Conservation (phyloP, 1,140 invertebrate genomes). For the Tetragnatha versicolor region DNA sequence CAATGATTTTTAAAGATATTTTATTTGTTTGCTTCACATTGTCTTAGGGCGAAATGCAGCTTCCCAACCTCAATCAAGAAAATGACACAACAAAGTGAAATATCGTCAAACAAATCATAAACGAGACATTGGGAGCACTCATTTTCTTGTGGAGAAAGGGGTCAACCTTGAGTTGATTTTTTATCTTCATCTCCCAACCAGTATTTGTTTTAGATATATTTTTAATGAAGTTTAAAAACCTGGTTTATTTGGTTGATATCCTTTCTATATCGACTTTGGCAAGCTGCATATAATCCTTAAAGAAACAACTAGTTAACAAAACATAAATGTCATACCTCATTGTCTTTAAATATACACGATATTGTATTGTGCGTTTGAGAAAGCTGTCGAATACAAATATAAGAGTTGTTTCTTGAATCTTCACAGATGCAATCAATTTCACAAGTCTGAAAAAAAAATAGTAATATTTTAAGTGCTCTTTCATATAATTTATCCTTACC, state of each 20-base stretch:
- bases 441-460: slow-evolving; percentile 69
- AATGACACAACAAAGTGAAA: too few relatives aligned
- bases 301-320: not conserved
- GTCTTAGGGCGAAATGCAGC: too few relatives aligned
- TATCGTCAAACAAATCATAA: too few relatives aligned
- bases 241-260: not conserved
- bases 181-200: not conserved
- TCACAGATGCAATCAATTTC: slow-evolving; percentile 79
- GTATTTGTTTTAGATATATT: not conserved
- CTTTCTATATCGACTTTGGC: not conserved
- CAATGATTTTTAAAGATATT: too few relatives aligned
- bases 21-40: too few relatives aligned
- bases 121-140: too few relatives aligned
- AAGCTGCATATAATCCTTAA: not conserved
- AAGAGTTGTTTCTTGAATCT: slow-evolving; percentile 84
- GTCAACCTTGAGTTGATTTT: too few relatives aligned
- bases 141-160: too few relatives aligned
- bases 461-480: too few relatives aligned
- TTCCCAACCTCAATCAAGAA: too few relatives aligned
- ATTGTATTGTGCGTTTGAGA: slow-evolving; percentile 69
- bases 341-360: slow-evolving; percentile 78
- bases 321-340: slow-evolving; percentile 68
- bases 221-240: not conserved
- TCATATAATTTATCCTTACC: too few relatives aligned
- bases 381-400: slow-evolving; percentile 75